Percentiles rank a stretch among this genome's conserved stretches.
Conservation (phyloP, 2,888 invertebrate species). For the Torymus auratus region DNA sequence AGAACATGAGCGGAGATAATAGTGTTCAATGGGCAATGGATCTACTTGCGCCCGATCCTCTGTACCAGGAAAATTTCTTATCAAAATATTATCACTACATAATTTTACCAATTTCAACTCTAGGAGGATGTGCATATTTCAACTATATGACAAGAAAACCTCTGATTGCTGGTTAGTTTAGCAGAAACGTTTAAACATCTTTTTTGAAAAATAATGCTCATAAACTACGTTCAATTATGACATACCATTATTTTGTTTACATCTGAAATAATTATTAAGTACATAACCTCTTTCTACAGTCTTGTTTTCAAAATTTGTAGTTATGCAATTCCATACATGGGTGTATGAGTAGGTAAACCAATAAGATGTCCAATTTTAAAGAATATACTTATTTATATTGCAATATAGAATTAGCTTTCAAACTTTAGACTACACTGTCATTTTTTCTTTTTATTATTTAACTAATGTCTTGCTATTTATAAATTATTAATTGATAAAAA, state of each 20-base stretch:
- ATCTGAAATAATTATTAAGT: not conserved
- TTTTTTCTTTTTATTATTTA: no score
- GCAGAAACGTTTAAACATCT: no score
- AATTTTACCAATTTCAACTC: conserved; percentile 26
- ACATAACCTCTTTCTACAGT: not conserved
- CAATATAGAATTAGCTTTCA: not conserved
- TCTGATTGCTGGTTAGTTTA: conserved; percentile 60
- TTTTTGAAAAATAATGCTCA: not conserved
- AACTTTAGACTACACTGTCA: not conserved
- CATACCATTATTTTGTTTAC: no score
- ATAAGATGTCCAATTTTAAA: conserved; percentile 1
- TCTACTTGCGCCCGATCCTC: conserved; percentile 64
- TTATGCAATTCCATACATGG: conserved; percentile 43
- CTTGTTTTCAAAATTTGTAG: conserved; percentile 11
- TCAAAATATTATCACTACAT: conserved; percentile 60
- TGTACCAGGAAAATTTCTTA: conserved; percentile 58
- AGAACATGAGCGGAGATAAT: conserved; percentile 16
- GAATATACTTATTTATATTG: no score
- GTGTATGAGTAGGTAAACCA: not conserved
- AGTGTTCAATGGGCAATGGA: conserved; percentile 70
- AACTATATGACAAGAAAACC: conserved; percentile 62
- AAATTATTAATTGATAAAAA: no score
- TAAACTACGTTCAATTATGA: no score
- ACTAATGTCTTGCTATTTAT: no score
- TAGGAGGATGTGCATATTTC: conserved; percentile 21